Conservation (phyloP, 2,888 invertebrate species). For the Lepeophtheirus nordmannii region DNA sequence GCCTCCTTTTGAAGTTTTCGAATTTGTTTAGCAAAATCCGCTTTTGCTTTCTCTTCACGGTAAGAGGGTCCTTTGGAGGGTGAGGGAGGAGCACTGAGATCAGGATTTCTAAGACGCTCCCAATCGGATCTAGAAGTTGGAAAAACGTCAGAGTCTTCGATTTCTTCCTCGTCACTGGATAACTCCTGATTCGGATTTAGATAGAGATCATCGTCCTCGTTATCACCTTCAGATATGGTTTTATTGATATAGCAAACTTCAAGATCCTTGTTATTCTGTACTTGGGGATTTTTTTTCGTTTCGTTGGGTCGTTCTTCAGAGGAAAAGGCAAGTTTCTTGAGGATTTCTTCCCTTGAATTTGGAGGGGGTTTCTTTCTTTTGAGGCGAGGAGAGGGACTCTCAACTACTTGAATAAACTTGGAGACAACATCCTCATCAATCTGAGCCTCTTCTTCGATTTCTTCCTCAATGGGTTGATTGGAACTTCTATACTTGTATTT, state of each 20-base stretch:
- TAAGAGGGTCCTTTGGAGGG: not conserved
- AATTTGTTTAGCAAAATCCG: not conserved
- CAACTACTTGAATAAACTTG: conserved; percentile 12
- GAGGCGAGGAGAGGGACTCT: not conserved
- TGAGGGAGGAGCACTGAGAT: not conserved
- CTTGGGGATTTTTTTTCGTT: not conserved
- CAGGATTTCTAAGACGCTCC: not conserved
- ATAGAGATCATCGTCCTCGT: not conserved
- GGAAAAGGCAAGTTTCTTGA: not conserved
- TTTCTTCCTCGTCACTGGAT: too few relatives aligned
- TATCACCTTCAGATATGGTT: not conserved
- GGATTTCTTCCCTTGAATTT: conserved; percentile 14
- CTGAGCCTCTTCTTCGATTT: not conserved
- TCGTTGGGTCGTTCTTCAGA: not conserved
- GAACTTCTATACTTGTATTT: conserved; percentile 9
- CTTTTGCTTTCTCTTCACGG: not conserved
- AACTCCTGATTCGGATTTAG: too few relatives aligned
- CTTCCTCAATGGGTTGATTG: not conserved
- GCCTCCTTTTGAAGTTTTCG: conserved; percentile 4
- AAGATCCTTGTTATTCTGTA: not conserved
- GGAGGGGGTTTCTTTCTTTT: too few relatives aligned
- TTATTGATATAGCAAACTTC: conserved; percentile 19
- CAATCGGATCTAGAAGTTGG: not conserved
- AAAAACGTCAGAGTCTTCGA: not conserved
- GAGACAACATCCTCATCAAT: not conserved